These are phyloP conservation scores for Peromyscus melanophrys DNA, from an alignment of 2,797 vertebrate genomes.

Conservation along the genomic window DNA sequence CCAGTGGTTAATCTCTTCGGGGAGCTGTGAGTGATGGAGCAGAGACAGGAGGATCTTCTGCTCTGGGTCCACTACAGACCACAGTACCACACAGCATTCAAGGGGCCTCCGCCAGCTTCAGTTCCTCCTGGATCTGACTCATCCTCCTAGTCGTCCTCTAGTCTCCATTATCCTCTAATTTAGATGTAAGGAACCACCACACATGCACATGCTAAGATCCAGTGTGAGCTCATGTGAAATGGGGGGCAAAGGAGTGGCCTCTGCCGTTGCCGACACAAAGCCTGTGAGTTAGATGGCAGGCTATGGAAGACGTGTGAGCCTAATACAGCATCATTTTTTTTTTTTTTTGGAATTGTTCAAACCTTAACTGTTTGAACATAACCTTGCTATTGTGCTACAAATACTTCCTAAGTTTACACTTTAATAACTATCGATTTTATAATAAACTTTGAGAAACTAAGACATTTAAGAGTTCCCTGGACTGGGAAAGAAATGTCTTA, in stretches of 20 bases:
- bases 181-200: background rate
- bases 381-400: background rate
- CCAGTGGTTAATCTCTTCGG: background rate
- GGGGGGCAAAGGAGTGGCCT: background rate
- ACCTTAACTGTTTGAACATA: background rate
- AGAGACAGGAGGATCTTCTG: background rate
- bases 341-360: background rate
- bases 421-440: background rate
- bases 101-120: background rate
- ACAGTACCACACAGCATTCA: background rate
- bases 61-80: background rate
- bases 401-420: constrained; percentile 28
- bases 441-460: background rate
- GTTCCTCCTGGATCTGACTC: too few species aligned
- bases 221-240: background rate
- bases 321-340: background rate
- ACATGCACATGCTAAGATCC: background rate
- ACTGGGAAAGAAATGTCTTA: background rate
- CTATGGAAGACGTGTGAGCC: background rate
- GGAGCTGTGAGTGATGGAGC: background rate
- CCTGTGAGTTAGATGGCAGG: rapidly evolving
- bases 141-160: background rate
- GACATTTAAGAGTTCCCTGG: background rate
- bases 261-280: background rate
- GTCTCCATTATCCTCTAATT: background rate